Conservation (phyloP, 2,888 invertebrate species). For the Hetaerina titia region DNA sequence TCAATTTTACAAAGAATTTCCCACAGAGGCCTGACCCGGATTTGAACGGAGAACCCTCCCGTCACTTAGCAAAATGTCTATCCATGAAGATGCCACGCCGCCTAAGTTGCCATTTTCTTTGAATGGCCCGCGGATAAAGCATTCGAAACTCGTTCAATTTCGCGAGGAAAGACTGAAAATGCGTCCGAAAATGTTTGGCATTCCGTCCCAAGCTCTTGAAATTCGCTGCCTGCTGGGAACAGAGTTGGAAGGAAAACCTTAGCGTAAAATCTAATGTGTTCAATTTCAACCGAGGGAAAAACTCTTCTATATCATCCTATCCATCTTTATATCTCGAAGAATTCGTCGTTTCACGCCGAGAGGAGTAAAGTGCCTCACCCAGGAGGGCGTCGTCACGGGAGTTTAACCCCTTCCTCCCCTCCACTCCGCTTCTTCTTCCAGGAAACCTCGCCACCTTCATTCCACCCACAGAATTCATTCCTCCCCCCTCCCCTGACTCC, state of each 20-base stretch:
- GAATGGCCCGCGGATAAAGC: background rate
- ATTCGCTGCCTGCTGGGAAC: background rate
- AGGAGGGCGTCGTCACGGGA: background rate
- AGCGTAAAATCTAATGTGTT: background rate
- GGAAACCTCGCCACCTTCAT: background rate
- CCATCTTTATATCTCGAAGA: background rate
- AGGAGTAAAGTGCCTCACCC: background rate
- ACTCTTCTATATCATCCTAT: background rate
- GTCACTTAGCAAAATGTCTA: too few relatives aligned
- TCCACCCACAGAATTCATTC: background rate
- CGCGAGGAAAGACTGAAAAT: background rate
- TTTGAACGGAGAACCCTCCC: too few relatives aligned
- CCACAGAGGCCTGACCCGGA: too few relatives aligned
- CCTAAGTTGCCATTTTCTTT: background rate
- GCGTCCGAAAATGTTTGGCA: background rate
- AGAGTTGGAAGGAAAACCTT: background rate
- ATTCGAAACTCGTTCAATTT: background rate
- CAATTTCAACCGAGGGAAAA: background rate
- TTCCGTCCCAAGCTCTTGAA: background rate
- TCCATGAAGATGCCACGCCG: too few relatives aligned
- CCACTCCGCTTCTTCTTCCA: background rate
- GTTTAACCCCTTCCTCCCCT: background rate
- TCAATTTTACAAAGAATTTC: too few relatives aligned
- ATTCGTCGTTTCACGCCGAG: background rate
- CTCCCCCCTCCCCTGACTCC: background rate